These are phyloP conservation scores for Trachelus stipa DNA, from an alignment of 2,888 invertebrate species.

Conservation along the genomic window DNA sequence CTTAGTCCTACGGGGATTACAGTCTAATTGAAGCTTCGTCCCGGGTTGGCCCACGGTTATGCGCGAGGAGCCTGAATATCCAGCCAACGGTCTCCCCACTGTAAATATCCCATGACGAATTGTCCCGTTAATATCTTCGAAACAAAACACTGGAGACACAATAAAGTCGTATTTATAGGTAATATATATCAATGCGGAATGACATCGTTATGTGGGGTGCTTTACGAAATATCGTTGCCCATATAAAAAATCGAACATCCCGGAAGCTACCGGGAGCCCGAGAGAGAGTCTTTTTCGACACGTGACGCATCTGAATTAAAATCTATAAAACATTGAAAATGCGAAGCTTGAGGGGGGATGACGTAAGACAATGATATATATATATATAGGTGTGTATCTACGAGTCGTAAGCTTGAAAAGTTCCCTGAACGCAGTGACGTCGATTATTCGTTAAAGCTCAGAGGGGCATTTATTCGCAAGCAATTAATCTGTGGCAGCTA, in stretches of 20 bases:
- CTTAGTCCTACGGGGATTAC: neutral
- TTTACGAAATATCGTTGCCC: neutral
- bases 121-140: neutral
- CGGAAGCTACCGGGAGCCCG: neutral
- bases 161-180: slow-evolving; percentile 1
- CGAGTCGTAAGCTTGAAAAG: neutral
- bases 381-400: neutral
- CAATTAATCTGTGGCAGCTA: neutral
- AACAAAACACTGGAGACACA: neutral
- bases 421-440: neutral
- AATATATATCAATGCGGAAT: slow-evolving; percentile 16
- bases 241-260: neutral
- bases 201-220: slow-evolving; percentile 11
- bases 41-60: neutral
- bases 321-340: neutral
- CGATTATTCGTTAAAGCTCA: neutral
- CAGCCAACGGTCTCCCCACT: neutral
- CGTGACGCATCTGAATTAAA: neutral
- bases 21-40: neutral
- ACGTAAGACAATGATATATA: neutral
- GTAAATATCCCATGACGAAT: neutral
- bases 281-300: neutral
- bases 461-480: neutral
- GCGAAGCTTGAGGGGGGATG: too few relatives aligned
- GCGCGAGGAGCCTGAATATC: neutral